Evolutionary conservation across 2,888 invertebrate species (phyloP).

Genomic region (Alentia gelatinosa): DNA sequence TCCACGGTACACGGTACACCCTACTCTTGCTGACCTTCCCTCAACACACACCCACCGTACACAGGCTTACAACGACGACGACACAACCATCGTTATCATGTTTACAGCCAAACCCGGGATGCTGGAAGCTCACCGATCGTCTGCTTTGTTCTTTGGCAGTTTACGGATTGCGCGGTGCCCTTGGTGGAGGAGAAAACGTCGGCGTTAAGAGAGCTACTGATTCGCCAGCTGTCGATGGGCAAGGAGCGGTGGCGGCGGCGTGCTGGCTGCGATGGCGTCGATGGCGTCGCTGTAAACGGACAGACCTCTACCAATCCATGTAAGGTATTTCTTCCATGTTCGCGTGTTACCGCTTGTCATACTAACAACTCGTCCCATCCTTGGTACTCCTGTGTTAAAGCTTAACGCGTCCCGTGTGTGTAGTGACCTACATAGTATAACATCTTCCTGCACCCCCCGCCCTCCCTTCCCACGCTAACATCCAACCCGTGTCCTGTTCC

Average conservation of each 20-base stretch:
- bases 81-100: background rate
- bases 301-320: background rate
- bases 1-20: background rate
- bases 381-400: too few species aligned
- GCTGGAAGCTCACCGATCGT: background rate
- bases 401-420: too few species aligned
- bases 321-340: conserved; percentile 18
- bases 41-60: background rate
- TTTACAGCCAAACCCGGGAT: background rate
- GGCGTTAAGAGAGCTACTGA: too few species aligned
- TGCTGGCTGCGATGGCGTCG: background rate
- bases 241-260: background rate
- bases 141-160: background rate
- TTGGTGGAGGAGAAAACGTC: background rate
- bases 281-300: background rate
- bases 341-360: background rate
- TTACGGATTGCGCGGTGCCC: background rate
- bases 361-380: background rate
- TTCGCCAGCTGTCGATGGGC: background rate
- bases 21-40: too few species aligned
- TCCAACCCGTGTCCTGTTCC: background rate
- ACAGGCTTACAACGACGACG: background rate
- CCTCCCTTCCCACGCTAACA: background rate
- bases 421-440: background rate
- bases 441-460: background rate